Conservation (phyloP, 2,797 vertebrate genomes). For the Neoniphon sammara region DNA sequence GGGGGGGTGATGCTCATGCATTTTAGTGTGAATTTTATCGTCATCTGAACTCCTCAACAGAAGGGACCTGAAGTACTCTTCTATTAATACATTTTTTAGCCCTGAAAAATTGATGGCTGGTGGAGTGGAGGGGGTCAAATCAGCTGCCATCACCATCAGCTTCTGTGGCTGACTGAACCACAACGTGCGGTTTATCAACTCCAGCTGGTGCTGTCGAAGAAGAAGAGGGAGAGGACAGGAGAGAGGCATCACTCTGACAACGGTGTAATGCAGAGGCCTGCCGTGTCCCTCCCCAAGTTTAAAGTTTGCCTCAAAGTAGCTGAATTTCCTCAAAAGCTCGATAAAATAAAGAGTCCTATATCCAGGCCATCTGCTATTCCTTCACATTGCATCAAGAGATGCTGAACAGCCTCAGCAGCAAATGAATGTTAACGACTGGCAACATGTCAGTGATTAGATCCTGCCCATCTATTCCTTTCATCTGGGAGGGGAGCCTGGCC, state of each 20-base stretch:
- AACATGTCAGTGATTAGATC: constrained; percentile 13
- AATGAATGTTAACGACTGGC: not conserved
- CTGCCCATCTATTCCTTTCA: not conserved
- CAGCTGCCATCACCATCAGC: constrained; percentile 66
- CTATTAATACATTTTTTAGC: constrained; percentile 77
- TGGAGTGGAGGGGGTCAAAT: constrained; percentile 72
- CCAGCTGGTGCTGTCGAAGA: constrained; percentile 69
- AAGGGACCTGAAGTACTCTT: constrained; percentile 61
- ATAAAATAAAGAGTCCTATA: constrained; percentile 14
- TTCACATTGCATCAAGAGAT: not conserved
- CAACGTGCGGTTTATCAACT: constrained; percentile 70
- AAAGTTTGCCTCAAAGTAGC: constrained; percentile 40
- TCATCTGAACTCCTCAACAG: constrained; percentile 68
- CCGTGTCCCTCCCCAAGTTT: constrained; percentile 54
- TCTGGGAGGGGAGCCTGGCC: not conserved
- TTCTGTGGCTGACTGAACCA: constrained; percentile 64
- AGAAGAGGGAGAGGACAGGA: constrained; percentile 46
- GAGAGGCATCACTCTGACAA: constrained; percentile 65
- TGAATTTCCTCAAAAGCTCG: constrained; percentile 55
- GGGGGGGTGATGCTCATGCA: constrained; percentile 50
- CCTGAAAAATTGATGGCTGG: constrained; percentile 77
- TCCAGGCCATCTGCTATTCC: constrained; percentile 3
- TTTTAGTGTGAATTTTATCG: constrained; percentile 77
- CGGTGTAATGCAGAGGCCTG: constrained; percentile 44
- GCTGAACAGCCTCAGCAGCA: not conserved